Base-by-base conservation (phyloP, 2,113 vertebrate species). In the Myiagra hebetior region DNA sequence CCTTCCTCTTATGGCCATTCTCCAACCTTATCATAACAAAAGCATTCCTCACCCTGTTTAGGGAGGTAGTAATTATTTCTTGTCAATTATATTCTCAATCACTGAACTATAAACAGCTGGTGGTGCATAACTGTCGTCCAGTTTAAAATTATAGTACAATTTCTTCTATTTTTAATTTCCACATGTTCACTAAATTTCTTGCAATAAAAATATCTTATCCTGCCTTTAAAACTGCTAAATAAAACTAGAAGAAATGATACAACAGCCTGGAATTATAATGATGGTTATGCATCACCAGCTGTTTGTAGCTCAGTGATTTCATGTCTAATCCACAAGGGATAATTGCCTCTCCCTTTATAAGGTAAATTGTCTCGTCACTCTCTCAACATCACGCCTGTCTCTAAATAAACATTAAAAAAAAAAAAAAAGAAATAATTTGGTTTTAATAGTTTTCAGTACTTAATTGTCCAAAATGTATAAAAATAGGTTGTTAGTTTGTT, bases 31-130 rank as follows among this genome's bases (percentile, higher is more conserved):
- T 49, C 63, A 80, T 27, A 80, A 20, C 12, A 86, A 77, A 89
- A 87, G 15, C 57, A 73, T 28, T 60, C 37, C 82, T 89, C 52
- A 81, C 18, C 26, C 28, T 59, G 41, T 72, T 94, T 90, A 79
- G 42, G 85, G 52, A 95, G 14, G 35, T 42, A 57, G 60, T n/a
- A 85, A 91, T 92, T 94, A 87, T 75, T 94, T 74, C 65, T 83
- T 92, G 77, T 83, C 93, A 86, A 85, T 97, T 91, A 95, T 68
- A 86, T 52, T 84, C 67, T 95, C 85, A 79, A 2, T 90, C 85
- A 87, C 52, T 76, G 69, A 94, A 75, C 85, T 77, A 46, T 87
- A 91, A 97, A 95, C 95, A 96, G 74, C 92, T 94, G 87, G 72
- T 92, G 64, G 52, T 80, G 19, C 28, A 90, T 67, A 96, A 91